Base-by-base conservation (phyloP, 2,797 vertebrate genomes). In the Philypnodon macrostomus region DNA sequence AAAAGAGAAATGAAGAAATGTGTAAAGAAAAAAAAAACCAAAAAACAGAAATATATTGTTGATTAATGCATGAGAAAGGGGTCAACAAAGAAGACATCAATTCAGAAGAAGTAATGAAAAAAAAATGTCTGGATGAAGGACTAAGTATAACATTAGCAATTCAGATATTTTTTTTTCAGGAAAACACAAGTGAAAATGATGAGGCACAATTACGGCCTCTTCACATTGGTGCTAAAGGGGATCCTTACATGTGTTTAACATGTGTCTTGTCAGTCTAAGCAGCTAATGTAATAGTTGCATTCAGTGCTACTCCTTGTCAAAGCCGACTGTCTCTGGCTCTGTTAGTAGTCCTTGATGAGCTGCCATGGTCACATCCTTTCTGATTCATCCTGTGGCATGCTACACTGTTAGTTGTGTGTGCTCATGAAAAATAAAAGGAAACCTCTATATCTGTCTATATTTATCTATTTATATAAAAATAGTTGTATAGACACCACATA, bases 311-410 rank as follows among this genome's bases (percentile, higher is more conserved):
- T 70, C 26, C 41, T 47, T 33, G 49, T 73, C 54, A 32, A 55
- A 42, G 53, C 60, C 18, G 63, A 59, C 65, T 67, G 75, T 75
- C 69, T 53, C 41, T 18, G 56, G 63, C 78, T 60, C 63, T 66
- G 72, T 75, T 82, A 75, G 78, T 60, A 58, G 75, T 53, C 45
- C 55, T 68, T 81, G 79, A 83, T 64, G 80, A 79, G 77, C 63
- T 68, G 74, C 79, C 77, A 70, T 63, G 61, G 53, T 75, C 79
- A 80, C 80, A 83, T 75, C 68, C 71, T 73, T 66, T 77, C 79
- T 80, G 82, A 87, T 80, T 84, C 79, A 84, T 81, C 70, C 54
- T 76, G 73, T 75, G 33, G 70, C 77, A 64, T 45, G 71, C 76
- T 78, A 74, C 52, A 55, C 2, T 6, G 79, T 81, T 63, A 67